These are phyloP conservation scores for Alauda arvensis DNA, from an alignment of 2,797 vertebrate genomes.

Conservation along the genomic window DNA sequence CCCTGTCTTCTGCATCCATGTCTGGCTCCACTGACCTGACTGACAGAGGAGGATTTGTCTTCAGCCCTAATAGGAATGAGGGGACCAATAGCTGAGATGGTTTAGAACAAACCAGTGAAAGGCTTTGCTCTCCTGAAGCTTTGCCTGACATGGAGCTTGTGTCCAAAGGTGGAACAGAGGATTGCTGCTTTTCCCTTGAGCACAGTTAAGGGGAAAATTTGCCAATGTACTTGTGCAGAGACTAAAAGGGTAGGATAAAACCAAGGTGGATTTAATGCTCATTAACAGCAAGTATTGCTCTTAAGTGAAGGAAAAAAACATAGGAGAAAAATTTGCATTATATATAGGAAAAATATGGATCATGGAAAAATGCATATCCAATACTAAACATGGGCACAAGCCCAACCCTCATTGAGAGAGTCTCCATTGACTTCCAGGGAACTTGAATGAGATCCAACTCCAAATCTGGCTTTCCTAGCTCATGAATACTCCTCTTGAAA, in stretches of 20 bases:
- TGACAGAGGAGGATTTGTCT: neutral
- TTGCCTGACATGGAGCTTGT: neutral
- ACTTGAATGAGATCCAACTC: constrained; percentile 9
- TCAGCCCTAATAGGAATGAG: neutral
- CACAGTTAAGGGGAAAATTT: neutral
- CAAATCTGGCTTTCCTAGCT: constrained; percentile 13
- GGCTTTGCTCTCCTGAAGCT: neutral
- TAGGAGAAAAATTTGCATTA: neutral
- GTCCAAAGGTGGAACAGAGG: neutral
- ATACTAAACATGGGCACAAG: neutral
- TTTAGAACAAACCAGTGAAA: neutral
- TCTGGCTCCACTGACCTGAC: neutral
- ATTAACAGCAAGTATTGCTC: neutral
- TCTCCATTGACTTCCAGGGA: neutral
- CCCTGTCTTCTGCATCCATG: neutral
- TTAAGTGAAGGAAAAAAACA: neutral
- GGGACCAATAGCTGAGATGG: neutral
- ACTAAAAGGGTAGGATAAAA: neutral
- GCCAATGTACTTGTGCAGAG: neutral
- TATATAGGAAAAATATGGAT: constrained; percentile 11
- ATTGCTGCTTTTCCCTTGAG: neutral
- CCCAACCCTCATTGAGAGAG: neutral
- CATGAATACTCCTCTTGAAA: neutral
- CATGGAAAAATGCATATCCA: constrained; percentile 9
- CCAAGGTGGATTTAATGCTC: neutral